phyloP scores from a whole-genome alignment of 2,888 invertebrate species.

The Elysia crispata region DNA sequence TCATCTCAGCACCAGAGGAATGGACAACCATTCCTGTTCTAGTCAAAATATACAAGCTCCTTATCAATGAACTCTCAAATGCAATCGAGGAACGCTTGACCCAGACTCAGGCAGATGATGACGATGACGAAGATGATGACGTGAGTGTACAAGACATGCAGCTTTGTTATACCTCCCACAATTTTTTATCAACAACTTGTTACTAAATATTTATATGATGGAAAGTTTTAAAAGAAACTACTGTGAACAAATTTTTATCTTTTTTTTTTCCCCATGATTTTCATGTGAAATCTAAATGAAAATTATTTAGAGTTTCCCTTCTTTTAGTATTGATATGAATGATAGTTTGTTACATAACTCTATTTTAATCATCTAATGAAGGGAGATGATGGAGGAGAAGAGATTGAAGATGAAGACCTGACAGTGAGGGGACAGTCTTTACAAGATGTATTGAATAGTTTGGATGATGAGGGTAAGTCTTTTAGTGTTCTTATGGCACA shows the following conservation, averaged over 20 bases:
- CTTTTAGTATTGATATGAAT: no score
- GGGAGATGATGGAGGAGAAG: conserved; percentile 75
- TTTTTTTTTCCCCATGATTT: no score
- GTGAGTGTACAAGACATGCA: background rate
- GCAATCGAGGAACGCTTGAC: conserved; percentile 79
- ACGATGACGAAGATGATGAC: conserved; percentile 71
- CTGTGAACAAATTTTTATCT: no score
- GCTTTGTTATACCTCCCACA: background rate
- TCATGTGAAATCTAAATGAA: no score
- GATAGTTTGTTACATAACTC: no score
- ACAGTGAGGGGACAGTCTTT: conserved; percentile 65
- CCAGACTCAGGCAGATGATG: conserved; percentile 69
- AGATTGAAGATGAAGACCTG: conserved; percentile 75
- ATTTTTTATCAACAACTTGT: background rate
- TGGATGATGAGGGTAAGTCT: conserved; percentile 56
- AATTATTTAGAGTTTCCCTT: no score
- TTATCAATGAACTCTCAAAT: conserved; percentile 83
- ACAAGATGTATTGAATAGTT: conserved; percentile 66
- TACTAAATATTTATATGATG: background rate
- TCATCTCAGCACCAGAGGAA: conserved; percentile 76
- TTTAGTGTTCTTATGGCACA: no score
- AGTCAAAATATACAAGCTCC: conserved; percentile 85
- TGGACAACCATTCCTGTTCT: conserved; percentile 84
- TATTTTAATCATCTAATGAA: no score
- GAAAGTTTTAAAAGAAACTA: no score